phyloP scores from a whole-genome alignment of 1,140 invertebrate species.

The Pinna nobilis region DNA sequence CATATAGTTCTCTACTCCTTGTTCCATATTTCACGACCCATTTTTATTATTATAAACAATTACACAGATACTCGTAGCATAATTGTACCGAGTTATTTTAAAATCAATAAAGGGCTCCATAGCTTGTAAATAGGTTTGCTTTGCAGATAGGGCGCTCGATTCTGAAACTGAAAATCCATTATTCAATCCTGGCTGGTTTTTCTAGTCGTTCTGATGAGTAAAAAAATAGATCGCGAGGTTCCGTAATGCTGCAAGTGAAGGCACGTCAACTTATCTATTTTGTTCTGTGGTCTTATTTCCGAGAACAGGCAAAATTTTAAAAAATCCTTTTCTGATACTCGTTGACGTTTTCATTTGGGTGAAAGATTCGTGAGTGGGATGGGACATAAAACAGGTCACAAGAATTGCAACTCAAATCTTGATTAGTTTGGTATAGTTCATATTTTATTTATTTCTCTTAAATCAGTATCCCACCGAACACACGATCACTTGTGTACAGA shows the following conservation, averaged over 20 bases:
- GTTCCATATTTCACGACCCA: too few relatives aligned
- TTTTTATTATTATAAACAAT: too few relatives aligned
- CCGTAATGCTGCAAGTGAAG: neutral
- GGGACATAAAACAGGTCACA: neutral
- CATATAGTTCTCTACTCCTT: too few relatives aligned
- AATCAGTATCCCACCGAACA: slow-evolving; percentile 77
- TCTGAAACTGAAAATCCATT: too few relatives aligned
- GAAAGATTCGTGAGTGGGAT: too few relatives aligned
- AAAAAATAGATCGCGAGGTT: neutral
- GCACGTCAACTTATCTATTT: neutral
- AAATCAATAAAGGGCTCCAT: too few relatives aligned
- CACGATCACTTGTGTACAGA: slow-evolving; percentile 78
- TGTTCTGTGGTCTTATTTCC: neutral
- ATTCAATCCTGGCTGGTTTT: too few relatives aligned
- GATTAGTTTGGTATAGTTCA: neutral
- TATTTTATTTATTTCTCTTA: slow-evolving; percentile 1
- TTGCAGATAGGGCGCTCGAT: too few relatives aligned
- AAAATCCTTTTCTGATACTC: neutral
- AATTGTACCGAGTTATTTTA: too few relatives aligned
- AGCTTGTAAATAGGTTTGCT: too few relatives aligned
- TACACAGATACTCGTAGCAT: too few relatives aligned
- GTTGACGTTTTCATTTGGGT: neutral
- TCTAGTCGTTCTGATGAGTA: neutral
- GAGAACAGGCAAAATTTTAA: neutral
- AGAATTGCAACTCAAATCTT: neutral